Conservation (phyloP, 2,113 vertebrate genomes). For the Manacus vitellinus region DNA sequence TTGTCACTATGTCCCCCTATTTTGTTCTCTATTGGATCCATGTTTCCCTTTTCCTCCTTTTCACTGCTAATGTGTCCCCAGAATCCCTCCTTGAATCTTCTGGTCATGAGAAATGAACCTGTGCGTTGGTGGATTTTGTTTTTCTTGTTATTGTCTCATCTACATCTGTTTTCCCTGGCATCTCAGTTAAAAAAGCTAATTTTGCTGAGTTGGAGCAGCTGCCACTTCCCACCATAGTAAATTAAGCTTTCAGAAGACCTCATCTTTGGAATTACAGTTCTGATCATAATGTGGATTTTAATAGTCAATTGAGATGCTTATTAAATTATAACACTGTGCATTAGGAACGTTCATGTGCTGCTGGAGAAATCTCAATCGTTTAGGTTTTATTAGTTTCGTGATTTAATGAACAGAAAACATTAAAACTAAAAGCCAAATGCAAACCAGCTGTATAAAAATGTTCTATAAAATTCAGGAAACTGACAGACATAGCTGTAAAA, state of each 20-base stretch:
- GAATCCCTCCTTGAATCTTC: neutral
- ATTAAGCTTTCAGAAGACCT: conserved; percentile 58
- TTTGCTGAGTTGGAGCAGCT: conserved; percentile 51
- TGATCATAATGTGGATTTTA: conserved; percentile 59
- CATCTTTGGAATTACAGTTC: conserved; percentile 60
- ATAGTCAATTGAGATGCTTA: conserved; percentile 60
- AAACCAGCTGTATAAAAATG: conserved; percentile 40
- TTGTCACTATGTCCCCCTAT: neutral
- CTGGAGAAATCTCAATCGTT: neutral
- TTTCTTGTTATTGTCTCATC: neutral
- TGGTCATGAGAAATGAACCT: neutral
- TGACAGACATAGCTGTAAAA: conserved; percentile 37
- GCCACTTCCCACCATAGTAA: conserved; percentile 48
- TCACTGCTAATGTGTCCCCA: neutral
- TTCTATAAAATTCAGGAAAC: conserved; percentile 15
- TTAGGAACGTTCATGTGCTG: neutral
- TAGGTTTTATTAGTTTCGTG: conserved; percentile 51
- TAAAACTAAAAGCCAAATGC: conserved; percentile 59
- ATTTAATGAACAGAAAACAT: conserved; percentile 62
- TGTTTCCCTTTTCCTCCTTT: neutral
- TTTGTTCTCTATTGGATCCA: neutral
- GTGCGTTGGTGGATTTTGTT: neutral
- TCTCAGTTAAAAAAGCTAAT: conserved; percentile 34
- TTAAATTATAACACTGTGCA: conserved; percentile 53
- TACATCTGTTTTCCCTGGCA: conserved; percentile 59